Evolutionary conservation across 2,113 vertebrate species (phyloP), one percentile per base, ranked within the genome.

Genomic region (Xiphophorus couchianus): DNA sequence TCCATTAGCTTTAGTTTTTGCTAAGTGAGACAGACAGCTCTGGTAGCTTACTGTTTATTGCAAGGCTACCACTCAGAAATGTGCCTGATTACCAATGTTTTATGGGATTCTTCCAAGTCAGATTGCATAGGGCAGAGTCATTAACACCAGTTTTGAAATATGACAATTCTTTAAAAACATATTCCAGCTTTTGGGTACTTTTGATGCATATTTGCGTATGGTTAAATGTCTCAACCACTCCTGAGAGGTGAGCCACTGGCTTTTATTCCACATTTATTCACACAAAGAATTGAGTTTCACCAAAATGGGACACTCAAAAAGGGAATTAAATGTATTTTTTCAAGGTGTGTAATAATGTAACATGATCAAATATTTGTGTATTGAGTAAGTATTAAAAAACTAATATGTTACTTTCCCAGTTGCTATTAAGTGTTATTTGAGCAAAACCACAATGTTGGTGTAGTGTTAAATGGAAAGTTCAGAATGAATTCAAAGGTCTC

Each of bases 81-180:
- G 88, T 78, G 86, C 87, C 74, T 86, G 71, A 22, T 68, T 86
- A 89, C 86, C 84, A 76, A 73, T 82, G 81, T 78, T 88, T 80
- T 27, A 39, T 77, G 69, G 82, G 83, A 90, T 84, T 88, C 82
- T 90, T 84, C 86, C 76, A 84, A 80, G 75, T 75, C 74, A 83
- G 83, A 78, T 31, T 64, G 68, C 77, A 78, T 22, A 82, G 80
- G 85, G 77, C 81, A 79, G 73, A 76, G 87, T 51, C 78, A 87
- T 82, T 83, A 62, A 81, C 83, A 73, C 75, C 80, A 73, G 81
- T 89, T 88, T 86, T 71, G 92, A 85, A 78, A 89, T 69, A 85
- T 82, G 76, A 88, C 69, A 62, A 71, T 84, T 69, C 86, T 88
- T 87, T 82, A 89, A 86, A 86, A 77, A 65, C 60, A 81, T 71